Conservation (phyloP, 2,888 invertebrate species). For the Dolomedes plantarius region DNA sequence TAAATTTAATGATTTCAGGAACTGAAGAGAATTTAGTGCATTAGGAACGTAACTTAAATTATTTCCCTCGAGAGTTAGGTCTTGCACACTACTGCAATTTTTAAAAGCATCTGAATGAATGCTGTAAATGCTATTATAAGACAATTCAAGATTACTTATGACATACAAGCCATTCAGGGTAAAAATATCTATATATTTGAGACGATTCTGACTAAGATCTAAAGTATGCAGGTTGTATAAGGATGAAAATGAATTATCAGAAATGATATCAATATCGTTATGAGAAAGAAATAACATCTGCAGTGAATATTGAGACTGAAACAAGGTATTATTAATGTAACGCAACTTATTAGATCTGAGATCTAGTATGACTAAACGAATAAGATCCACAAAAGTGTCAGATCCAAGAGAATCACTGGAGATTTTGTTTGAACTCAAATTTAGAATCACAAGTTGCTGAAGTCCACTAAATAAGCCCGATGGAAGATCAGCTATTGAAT, state of each 20-base stretch:
- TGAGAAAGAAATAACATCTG: slow-evolving; percentile 90
- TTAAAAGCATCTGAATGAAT: slow-evolving; percentile 91
- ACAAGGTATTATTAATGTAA: slow-evolving; percentile 88
- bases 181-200: slow-evolving; percentile 89
- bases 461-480: slow-evolving; percentile 83
- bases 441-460: slow-evolving; percentile 80
- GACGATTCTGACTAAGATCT: slow-evolving; percentile 89
- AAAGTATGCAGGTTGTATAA: slow-evolving; percentile 94
- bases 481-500: slow-evolving; percentile 90
- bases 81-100: slow-evolving; percentile 92
- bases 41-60: slow-evolving; percentile 86
- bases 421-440: slow-evolving; percentile 83
- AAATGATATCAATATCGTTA: slow-evolving; percentile 88
- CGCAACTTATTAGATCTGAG: slow-evolving; percentile 89
- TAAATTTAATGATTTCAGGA: slow-evolving; percentile 90
- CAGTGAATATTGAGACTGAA: slow-evolving; percentile 89
- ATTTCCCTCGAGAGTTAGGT: slow-evolving; percentile 92
- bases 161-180: slow-evolving; percentile 92
- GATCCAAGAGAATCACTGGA: slow-evolving; percentile 91
- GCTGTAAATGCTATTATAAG: slow-evolving; percentile 89
- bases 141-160: slow-evolving; percentile 87
- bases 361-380: slow-evolving; percentile 90
- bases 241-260: slow-evolving; percentile 90
- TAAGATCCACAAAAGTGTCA: slow-evolving; percentile 90
- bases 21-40: slow-evolving; percentile 89